phyloP scores from a whole-genome alignment of 2,888 invertebrate genomes.

The Macaria notata region DNA sequence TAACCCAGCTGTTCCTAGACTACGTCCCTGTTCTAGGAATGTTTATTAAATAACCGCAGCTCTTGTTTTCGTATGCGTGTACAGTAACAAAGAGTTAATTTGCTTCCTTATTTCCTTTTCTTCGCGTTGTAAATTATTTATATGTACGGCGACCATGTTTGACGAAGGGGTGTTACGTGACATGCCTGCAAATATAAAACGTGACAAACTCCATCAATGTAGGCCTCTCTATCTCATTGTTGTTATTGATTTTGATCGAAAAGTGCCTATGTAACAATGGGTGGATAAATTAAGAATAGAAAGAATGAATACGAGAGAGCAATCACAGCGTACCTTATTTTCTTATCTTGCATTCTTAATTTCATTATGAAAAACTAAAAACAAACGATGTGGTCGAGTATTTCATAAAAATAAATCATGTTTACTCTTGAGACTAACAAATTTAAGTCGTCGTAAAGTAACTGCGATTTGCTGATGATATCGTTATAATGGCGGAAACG shows the following conservation, averaged over 20 bases:
- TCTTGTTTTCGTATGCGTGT: conserved; percentile 41
- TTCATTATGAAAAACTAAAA: too few relatives aligned
- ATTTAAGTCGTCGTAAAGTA: too few relatives aligned
- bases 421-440: too few relatives aligned
- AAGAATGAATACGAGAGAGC: too few relatives aligned
- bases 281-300: too few relatives aligned
- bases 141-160: conserved; percentile 23
- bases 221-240: conserved; percentile 2
- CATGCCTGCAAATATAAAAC: conserved; percentile 6
- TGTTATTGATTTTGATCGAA: conserved; percentile 8
- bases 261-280: not conserved
- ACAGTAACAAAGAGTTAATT: conserved; percentile 57
- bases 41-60: conserved; percentile 54
- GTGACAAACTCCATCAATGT: conserved; percentile 14
- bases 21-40: conserved; percentile 24
- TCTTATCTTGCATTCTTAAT: too few relatives aligned
- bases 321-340: too few relatives aligned
- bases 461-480: too few relatives aligned
- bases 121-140: conserved; percentile 32
- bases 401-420: too few relatives aligned
- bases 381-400: too few relatives aligned
- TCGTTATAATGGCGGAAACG: too few relatives aligned
- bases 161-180: conserved; percentile 18
- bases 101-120: conserved; percentile 38
- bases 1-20: not conserved